phyloP scores from a whole-genome alignment of 2,797 vertebrate species.

The Vultur gryphus region DNA sequence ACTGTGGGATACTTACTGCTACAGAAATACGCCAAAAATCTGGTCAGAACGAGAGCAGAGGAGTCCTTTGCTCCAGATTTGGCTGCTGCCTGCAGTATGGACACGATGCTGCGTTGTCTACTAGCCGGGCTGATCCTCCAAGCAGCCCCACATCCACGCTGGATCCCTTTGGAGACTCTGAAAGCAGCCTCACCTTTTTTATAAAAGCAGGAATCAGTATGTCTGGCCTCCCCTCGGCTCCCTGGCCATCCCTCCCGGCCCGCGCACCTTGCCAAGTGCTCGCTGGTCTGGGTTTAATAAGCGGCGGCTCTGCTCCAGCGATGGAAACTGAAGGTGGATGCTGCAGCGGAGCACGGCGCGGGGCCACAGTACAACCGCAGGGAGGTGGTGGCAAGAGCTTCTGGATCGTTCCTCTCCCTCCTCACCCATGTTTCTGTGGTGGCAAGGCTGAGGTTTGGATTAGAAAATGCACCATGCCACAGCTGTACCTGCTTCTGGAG shows the following conservation, averaged over 20 bases:
- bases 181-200: neutral
- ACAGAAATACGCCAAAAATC: neutral
- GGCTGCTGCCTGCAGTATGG: neutral
- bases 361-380: accelerated
- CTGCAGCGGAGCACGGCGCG: neutral
- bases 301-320: neutral
- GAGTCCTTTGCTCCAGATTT: neutral
- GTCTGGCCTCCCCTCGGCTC: neutral
- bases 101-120: accelerated
- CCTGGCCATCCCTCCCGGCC: neutral
- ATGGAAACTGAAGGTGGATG: neutral
- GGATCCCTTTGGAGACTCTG: neutral
- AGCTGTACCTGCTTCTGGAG: neutral
- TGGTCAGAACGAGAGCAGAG: neutral
- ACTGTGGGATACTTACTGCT: neutral
- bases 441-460: neutral
- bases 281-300: neutral
- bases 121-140: neutral
- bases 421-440: accelerated
- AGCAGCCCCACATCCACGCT: neutral
- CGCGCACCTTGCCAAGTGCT: neutral
- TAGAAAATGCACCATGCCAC: neutral
- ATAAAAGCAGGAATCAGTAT: neutral
- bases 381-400: neutral
- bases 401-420: neutral